Evolutionary conservation across 1,140 invertebrate species (phyloP).

Genomic region (Conus ventricosus): DNA sequence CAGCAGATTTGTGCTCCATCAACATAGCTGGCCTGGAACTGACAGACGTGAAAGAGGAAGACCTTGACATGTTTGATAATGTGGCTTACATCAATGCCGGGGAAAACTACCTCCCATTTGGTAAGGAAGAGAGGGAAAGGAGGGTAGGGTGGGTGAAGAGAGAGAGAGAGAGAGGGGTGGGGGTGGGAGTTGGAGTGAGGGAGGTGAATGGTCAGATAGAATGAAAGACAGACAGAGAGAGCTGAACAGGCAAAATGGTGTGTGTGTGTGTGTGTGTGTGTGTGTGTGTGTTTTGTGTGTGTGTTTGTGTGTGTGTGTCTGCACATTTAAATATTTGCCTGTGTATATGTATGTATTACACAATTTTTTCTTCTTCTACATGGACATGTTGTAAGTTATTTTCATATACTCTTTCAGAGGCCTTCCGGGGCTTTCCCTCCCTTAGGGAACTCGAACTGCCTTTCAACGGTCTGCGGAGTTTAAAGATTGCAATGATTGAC

Average conservation of each 20-base stretch:
- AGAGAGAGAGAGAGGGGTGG: background rate
- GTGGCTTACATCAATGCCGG: slow-evolving; percentile 73
- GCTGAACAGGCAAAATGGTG: background rate
- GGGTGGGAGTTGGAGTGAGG: background rate
- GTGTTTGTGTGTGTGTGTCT: background rate
- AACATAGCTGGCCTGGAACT: slow-evolving; percentile 70
- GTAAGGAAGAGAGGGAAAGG: slow-evolving; percentile 48
- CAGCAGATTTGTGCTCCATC: slow-evolving; percentile 70
- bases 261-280: background rate
- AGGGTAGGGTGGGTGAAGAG: background rate
- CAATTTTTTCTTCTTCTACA: too few relatives aligned
- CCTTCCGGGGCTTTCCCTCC: slow-evolving; percentile 69
- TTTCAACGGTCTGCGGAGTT: slow-evolving; percentile 68
- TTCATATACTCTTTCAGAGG: slow-evolving; percentile 57
- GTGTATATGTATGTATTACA: background rate
- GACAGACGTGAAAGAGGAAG: slow-evolving; percentile 70
- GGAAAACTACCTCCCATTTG: slow-evolving; percentile 72
- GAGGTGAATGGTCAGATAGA: background rate
- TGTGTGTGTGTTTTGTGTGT: background rate
- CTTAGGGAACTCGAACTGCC: slow-evolving; percentile 71
- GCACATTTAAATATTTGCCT: background rate
- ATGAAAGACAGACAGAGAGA: background rate
- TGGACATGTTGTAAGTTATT: background rate
- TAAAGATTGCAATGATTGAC: slow-evolving; percentile 60
- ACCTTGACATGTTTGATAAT: slow-evolving; percentile 73